Evolutionary conservation across 2,797 vertebrate genomes (phyloP).

Genomic region (Gallinago solitaria): DNA sequence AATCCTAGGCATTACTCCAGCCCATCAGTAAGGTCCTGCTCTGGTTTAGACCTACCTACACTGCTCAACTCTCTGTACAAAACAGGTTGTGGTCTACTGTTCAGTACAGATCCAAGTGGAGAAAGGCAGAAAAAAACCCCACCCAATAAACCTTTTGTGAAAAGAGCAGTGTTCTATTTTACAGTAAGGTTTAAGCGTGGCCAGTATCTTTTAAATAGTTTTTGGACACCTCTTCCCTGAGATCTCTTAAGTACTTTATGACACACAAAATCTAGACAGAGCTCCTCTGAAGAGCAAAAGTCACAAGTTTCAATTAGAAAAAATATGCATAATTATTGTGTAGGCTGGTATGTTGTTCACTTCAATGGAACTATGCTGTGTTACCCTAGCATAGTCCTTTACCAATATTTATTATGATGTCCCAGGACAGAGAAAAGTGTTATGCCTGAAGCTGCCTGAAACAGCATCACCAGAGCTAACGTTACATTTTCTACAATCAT

Average conservation of each 20-base stretch:
- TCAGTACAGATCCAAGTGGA: neutral
- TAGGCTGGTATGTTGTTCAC: neutral
- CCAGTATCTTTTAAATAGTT: neutral
- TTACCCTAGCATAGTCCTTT: neutral
- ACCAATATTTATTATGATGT: neutral
- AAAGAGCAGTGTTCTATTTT: neutral
- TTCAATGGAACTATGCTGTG: neutral
- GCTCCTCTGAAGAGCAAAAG: neutral
- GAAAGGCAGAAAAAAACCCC: neutral
- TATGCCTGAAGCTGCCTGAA: neutral
- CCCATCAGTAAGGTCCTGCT: neutral
- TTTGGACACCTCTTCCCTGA: neutral
- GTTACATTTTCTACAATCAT: neutral
- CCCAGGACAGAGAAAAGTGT: neutral
- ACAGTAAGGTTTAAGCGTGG: neutral
- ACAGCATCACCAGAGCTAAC: neutral
- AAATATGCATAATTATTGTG: neutral
- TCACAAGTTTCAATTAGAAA: neutral
- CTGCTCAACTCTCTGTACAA: neutral
- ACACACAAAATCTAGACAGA: neutral
- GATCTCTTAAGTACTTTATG: neutral
- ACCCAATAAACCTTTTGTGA: neutral
- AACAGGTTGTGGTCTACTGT: neutral
- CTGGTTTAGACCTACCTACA: neutral
- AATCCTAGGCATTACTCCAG: neutral